These are phyloP conservation scores for Orchestes rusci DNA, from an alignment of 2,888 invertebrate species.

Conservation along the genomic window DNA sequence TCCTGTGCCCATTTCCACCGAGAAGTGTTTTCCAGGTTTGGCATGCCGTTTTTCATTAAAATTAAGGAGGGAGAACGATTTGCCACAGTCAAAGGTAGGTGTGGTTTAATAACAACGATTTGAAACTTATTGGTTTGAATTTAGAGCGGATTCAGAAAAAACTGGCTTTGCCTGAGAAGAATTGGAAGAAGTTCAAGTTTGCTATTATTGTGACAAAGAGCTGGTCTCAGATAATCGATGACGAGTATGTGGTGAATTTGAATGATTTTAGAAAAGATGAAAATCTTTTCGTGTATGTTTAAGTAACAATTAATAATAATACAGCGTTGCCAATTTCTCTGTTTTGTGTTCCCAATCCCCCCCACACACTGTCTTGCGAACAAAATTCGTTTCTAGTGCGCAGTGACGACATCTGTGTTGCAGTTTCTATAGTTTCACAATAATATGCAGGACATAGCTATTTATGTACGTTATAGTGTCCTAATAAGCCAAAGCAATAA, in stretches of 20 bases:
- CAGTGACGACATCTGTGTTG: too few species aligned
- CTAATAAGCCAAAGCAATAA: too few species aligned
- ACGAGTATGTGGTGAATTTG: constrained; percentile 66
- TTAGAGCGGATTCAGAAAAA: constrained; percentile 82
- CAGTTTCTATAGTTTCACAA: too few species aligned
- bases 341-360: too few species aligned
- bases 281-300: too few species aligned
- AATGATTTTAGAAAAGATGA: constrained; percentile 76
- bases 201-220: constrained; percentile 82
- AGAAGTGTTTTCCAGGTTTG: constrained; percentile 88
- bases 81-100: constrained; percentile 58
- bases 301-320: too few species aligned
- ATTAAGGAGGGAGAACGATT: constrained; percentile 87
- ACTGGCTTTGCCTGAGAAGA: constrained; percentile 89
- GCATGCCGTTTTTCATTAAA: constrained; percentile 87
- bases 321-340: too few species aligned
- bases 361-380: too few species aligned
- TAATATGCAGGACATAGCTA: too few species aligned
- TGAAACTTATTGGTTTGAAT: too few species aligned
- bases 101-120: neutral
- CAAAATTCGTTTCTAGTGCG: too few species aligned
- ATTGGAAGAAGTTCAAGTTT: constrained; percentile 97
- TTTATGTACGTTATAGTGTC: too few species aligned
- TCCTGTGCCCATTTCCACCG: constrained; percentile 97
- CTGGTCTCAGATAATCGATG: constrained; percentile 76